Percentiles rank a stretch among this genome's conserved stretches.
phyloP scores from a whole-genome alignment of 2,113 vertebrate species.

The Montifringilla adamsi region DNA sequence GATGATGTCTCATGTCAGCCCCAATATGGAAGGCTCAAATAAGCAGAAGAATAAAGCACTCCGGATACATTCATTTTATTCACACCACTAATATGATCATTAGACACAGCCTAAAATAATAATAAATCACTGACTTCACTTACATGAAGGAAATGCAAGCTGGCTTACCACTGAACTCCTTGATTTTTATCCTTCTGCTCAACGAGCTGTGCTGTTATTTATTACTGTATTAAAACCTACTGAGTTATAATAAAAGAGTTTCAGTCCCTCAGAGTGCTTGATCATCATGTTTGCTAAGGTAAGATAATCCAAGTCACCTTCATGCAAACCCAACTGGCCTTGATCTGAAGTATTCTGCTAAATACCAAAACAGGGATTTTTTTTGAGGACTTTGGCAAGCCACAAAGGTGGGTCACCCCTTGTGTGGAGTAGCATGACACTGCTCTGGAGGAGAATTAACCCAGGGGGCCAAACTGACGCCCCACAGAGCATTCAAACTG shows the following conservation, averaged over 20 bases:
- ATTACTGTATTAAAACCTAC: slow-evolving; percentile 39
- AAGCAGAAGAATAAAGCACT: slow-evolving; percentile 32
- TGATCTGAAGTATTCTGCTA: slow-evolving; percentile 27
- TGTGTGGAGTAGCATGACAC: not conserved
- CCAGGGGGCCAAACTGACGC: not conserved
- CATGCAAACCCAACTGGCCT: slow-evolving; percentile 41
- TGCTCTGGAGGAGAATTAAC: not conserved
- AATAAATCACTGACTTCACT: slow-evolving; percentile 50
- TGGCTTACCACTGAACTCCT: slow-evolving; percentile 30
- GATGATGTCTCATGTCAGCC: slow-evolving; percentile 6
- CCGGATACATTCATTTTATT: slow-evolving; percentile 33
- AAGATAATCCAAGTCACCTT: slow-evolving; percentile 74
- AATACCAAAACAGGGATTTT: not conserved
- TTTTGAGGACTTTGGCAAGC: not conserved
- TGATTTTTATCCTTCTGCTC: slow-evolving; percentile 38
- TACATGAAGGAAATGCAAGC: slow-evolving; percentile 20
- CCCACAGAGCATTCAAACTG: not conserved
- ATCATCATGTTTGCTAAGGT: slow-evolving; percentile 32
- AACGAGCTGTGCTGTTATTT: slow-evolving; percentile 60
- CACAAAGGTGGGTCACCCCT: not conserved
- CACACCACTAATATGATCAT: slow-evolving; percentile 27
- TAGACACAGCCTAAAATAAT: slow-evolving; percentile 40
- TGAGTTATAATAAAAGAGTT: slow-evolving; percentile 47
- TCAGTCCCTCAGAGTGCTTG: slow-evolving; percentile 1
- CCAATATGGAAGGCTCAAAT: slow-evolving; percentile 32